A percentile compares a stretch with the other conserved stretches of the same genome.
Evolutionary conservation across 1,140 invertebrate species (phyloP).

Genomic region (Sminthurides bifidus): DNA sequence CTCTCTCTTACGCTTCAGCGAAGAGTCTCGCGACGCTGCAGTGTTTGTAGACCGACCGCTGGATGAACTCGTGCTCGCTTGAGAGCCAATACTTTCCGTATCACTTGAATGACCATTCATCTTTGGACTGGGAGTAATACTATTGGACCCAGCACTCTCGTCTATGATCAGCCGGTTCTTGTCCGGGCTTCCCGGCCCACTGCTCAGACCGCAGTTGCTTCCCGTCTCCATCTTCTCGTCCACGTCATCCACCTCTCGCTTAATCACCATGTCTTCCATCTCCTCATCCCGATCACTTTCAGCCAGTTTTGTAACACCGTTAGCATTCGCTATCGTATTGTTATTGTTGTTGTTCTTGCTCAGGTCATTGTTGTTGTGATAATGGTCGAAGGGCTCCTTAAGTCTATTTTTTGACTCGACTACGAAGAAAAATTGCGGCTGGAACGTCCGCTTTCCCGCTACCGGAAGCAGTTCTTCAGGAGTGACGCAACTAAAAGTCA

Average conservation of each 20-base stretch:
- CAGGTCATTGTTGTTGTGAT: too few relatives aligned
- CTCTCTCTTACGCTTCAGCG: neutral
- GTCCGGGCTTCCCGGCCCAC: neutral
- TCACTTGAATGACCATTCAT: conserved; percentile 5
- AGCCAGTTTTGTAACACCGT: conserved; percentile 19
- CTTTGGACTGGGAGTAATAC: neutral
- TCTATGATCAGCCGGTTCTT: neutral
- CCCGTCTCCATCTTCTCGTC: neutral
- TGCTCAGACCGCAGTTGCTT: neutral
- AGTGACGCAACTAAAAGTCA: conserved; percentile 26
- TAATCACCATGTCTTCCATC: neutral
- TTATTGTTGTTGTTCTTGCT: conserved; percentile 30
- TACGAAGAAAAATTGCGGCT: conserved; percentile 37
- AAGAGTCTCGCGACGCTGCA: neutral
- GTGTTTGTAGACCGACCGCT: neutral
- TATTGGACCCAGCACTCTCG: neutral
- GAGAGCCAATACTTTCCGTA: neutral
- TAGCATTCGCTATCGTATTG: conserved; percentile 22
- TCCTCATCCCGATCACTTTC: neutral
- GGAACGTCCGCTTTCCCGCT: conserved; percentile 13
- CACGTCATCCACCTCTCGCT: neutral
- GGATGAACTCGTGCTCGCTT: neutral
- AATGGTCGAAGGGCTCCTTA: too few relatives aligned
- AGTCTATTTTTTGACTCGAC: too few relatives aligned
- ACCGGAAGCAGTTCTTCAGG: conserved; percentile 22